Percentiles rank a stretch among this genome's conserved stretches.
Conservation (phyloP, 2,888 invertebrate genomes). For the Beris morrisii region DNA sequence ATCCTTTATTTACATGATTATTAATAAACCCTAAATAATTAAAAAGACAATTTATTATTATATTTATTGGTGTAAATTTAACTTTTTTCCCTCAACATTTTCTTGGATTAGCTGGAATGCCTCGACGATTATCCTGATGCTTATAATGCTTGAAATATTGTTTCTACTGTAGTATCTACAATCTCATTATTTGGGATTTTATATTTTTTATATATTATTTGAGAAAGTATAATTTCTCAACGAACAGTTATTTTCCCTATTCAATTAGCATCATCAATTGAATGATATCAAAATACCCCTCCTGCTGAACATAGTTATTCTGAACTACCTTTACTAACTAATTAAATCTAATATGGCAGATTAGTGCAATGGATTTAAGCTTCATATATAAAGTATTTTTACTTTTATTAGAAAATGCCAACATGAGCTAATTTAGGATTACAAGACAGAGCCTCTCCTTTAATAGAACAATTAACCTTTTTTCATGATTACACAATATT, state of each 20-base stretch:
- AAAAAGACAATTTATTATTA: conserved; percentile 70
- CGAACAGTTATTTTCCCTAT: conserved; percentile 59
- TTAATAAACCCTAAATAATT: conserved; percentile 62
- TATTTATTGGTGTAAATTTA: conserved; percentile 77
- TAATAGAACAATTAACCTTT: conserved; percentile 69
- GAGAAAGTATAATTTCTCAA: conserved; percentile 62
- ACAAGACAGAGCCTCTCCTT: conserved; percentile 64
- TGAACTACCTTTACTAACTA: conserved; percentile 57
- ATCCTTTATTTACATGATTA: conserved; percentile 67
- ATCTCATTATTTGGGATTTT: conserved; percentile 64
- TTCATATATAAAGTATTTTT: conserved; percentile 64
- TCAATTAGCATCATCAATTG: conserved; percentile 62
- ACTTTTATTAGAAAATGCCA: conserved; percentile 65
- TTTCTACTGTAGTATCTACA: conserved; percentile 69
- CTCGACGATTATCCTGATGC: conserved; percentile 75
- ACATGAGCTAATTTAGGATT: conserved; percentile 62
- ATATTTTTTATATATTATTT: conserved; percentile 65
- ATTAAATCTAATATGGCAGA: too few relatives aligned
- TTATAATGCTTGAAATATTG: conserved; percentile 67
- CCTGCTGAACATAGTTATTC: conserved; percentile 64
- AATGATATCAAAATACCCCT: conserved; percentile 63
- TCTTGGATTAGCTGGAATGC: conserved; percentile 70
- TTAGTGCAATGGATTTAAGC: conserved; percentile 66
- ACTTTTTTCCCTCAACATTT: conserved; percentile 83
- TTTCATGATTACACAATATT: conserved; percentile 66